Evolutionary conservation across 92 coral and sea anemone species (phyloP).

Genomic region (Zoanthus gigantus): DNA sequence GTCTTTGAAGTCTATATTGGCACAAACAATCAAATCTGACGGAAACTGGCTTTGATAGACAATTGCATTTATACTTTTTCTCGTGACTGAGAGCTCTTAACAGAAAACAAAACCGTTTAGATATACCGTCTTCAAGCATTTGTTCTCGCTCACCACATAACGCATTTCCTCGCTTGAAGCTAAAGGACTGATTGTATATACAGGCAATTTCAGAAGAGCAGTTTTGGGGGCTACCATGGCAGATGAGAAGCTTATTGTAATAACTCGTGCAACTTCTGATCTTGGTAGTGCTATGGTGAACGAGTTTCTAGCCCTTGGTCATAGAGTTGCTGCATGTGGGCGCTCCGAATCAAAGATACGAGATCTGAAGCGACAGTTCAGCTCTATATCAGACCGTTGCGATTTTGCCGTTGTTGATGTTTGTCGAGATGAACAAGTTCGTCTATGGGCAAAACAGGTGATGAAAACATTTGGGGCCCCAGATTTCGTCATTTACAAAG

Average conservation of each 20-base stretch:
- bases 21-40: neutral
- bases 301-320: slow-evolving; percentile 48
- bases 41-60: neutral
- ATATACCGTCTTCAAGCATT: neutral
- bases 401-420: slow-evolving; percentile 49
- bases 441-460: slow-evolving; percentile 40
- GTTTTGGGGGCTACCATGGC: neutral
- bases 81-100: neutral
- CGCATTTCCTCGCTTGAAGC: neutral
- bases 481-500: slow-evolving; percentile 44
- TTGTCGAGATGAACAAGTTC: slow-evolving; percentile 41
- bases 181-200: neutral
- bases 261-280: slow-evolving; percentile 50
- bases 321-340: slow-evolving; percentile 56
- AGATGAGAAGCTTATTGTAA: slow-evolving; percentile 23
- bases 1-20: neutral
- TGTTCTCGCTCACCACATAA: neutral
- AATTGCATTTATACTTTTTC: neutral
- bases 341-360: slow-evolving; percentile 42
- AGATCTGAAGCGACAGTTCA: slow-evolving; percentile 38
- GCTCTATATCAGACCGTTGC: slow-evolving; percentile 38
- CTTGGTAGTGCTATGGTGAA: slow-evolving; percentile 49
- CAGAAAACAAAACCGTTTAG: neutral
- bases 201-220: neutral
- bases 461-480: slow-evolving; percentile 49